Percentiles rank a stretch among this genome's conserved stretches.
phyloP scores from a whole-genome alignment of 2,113 vertebrate genomes.

The Elgaria multicarinata region DNA sequence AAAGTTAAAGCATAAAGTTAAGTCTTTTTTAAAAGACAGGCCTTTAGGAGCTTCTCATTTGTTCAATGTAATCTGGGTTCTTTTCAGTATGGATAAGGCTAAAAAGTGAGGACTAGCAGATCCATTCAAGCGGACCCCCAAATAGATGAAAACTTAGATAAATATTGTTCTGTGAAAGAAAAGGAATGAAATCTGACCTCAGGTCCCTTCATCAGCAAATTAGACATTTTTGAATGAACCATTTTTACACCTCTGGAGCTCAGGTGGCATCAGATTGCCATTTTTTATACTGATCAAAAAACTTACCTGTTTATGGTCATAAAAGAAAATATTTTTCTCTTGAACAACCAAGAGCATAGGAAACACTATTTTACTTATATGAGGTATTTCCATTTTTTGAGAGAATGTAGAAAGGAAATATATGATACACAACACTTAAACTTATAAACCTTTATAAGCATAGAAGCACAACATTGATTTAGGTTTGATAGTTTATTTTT shows the following conservation, averaged over 20 bases:
- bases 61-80: background rate
- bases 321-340: slow-evolving; percentile 1
- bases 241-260: background rate
- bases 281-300: background rate
- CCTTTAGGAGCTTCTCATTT: background rate
- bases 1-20: too few species aligned
- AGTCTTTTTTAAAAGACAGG: slow-evolving; percentile 18
- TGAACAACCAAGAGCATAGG: slow-evolving; percentile 12
- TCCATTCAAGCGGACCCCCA: background rate
- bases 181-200: background rate
- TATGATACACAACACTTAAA: background rate
- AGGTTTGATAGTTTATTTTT: background rate
- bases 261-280: background rate
- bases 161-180: background rate
- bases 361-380: background rate
- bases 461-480: background rate
- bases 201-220: slow-evolving; percentile 17
- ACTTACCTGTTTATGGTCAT: background rate
- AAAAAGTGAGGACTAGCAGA: background rate
- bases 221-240: background rate
- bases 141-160: background rate
- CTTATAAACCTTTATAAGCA: background rate
- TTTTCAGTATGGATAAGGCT: background rate
- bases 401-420: background rate
- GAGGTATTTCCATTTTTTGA: slow-evolving; percentile 8